A percentile compares a stretch with the other conserved stretches of the same genome.
Conservation (phyloP, 2,113 vertebrate species). For the Eulemur rufifrons region DNA sequence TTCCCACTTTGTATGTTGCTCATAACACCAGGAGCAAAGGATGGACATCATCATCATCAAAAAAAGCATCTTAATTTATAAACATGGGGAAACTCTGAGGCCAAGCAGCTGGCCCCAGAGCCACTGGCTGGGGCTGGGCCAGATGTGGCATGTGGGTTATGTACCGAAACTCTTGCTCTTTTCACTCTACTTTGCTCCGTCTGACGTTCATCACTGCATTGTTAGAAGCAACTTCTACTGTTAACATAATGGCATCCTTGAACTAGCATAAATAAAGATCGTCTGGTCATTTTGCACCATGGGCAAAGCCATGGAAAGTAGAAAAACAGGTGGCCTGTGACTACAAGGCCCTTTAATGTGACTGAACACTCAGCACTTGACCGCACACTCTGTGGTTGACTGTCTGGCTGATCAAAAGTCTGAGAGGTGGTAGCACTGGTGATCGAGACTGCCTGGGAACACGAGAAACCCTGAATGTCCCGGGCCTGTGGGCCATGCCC, state of each 20-base stretch:
- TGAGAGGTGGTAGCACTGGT: neutral
- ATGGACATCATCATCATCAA: neutral
- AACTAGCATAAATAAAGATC: neutral
- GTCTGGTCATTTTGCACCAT: neutral
- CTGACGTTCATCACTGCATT: neutral
- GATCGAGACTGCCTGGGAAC: neutral
- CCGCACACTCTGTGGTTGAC: neutral
- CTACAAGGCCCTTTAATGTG: neutral
- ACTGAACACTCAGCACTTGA: neutral
- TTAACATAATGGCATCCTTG: neutral
- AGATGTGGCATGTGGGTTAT: neutral
- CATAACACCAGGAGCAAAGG: neutral
- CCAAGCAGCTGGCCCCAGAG: neutral
- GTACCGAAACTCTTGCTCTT: neutral
- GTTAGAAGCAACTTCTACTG: neutral
- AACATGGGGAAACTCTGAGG: neutral
- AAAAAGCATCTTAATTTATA: neutral
- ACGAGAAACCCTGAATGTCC: neutral
- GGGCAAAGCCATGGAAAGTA: neutral
- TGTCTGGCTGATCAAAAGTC: neutral
- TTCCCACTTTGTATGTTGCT: neutral
- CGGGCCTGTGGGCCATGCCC: fast-evolving
- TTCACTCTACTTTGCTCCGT: neutral
- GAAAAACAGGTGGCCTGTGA: neutral
- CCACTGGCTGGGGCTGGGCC: neutral